A percentile compares a stretch with the other conserved stretches of the same genome.
These are phyloP conservation scores for Cherax destructor DNA, from an alignment of 1,140 invertebrate species.

Conservation along the genomic window DNA sequence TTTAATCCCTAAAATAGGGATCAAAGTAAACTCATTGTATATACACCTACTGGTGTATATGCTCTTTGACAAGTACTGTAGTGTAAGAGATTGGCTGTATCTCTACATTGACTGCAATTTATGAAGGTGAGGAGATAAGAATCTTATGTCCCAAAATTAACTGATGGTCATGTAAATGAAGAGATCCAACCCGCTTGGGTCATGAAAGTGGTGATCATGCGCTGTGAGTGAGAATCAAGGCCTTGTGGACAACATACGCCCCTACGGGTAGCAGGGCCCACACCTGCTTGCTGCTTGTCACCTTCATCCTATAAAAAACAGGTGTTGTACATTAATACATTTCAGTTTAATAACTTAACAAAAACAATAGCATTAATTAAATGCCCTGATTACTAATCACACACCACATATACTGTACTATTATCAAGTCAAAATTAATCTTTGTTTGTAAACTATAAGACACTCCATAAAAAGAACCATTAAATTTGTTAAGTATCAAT, in stretches of 20 bases:
- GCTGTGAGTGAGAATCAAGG: conserved; percentile 61
- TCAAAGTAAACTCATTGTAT: too few relatives aligned
- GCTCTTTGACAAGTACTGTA: too few relatives aligned
- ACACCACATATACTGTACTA: not conserved
- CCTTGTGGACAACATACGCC: conserved; percentile 49
- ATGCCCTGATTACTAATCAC: not conserved
- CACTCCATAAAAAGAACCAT: too few relatives aligned
- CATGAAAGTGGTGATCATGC: conserved; percentile 64
- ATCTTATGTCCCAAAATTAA: conserved; percentile 45
- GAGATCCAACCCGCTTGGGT: conserved; percentile 68
- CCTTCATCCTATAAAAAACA: conserved; percentile 43
- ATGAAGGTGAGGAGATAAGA: not conserved
- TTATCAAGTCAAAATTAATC: not conserved
- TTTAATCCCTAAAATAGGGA: too few relatives aligned
- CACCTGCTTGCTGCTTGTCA: conserved; percentile 56
- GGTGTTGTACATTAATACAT: not conserved
- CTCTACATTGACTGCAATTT: not conserved
- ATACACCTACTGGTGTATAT: too few relatives aligned
- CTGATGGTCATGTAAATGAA: conserved; percentile 60
- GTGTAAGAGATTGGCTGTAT: not conserved
- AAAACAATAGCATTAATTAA: too few relatives aligned
- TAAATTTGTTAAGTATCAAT: too few relatives aligned
- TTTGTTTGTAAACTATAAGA: too few relatives aligned
- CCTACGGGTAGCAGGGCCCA: conserved; percentile 41
- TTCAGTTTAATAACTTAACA: not conserved